Evolutionary conservation across 2,888 invertebrate genomes (phyloP).

Genomic region (Rosalia funebris): DNA sequence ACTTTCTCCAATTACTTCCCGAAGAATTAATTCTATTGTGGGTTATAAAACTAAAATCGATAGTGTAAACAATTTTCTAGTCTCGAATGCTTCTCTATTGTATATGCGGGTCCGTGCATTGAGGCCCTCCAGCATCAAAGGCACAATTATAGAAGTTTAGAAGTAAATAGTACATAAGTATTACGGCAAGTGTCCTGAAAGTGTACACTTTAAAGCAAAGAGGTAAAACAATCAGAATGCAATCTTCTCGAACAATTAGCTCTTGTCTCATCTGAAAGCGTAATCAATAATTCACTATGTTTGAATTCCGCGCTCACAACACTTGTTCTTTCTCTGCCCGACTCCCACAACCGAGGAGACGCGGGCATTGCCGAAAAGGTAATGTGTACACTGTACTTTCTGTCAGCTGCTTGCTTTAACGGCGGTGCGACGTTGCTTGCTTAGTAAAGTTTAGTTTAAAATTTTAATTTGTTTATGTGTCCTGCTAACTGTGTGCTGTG

Average conservation of each 20-base stretch:
- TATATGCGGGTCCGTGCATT: slow-evolving; percentile 22
- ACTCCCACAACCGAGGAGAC: slow-evolving; percentile 52
- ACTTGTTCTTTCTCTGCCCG: slow-evolving; percentile 51
- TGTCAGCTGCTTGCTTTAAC: slow-evolving; percentile 78
- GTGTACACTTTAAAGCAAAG: slow-evolving; percentile 36
- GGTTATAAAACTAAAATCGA: slow-evolving; percentile 11
- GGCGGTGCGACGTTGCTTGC: slow-evolving; percentile 70
- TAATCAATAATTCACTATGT: slow-evolving; percentile 61
- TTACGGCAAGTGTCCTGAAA: slow-evolving; percentile 32
- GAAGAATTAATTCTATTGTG: slow-evolving; percentile 14
- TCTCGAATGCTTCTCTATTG: slow-evolving; percentile 9
- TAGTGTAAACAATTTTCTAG: slow-evolving; percentile 13
- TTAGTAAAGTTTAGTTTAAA: slow-evolving; percentile 64
- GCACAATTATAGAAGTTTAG: slow-evolving; percentile 29
- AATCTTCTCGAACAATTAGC: slow-evolving; percentile 53
- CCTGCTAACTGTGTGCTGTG: slow-evolving; percentile 62
- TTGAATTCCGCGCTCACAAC: slow-evolving; percentile 58
- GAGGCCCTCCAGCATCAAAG: slow-evolving; percentile 29
- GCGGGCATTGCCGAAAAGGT: slow-evolving; percentile 52
- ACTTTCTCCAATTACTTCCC: too few species aligned
- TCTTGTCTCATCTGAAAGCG: slow-evolving; percentile 35
- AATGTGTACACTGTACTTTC: slow-evolving; percentile 58
- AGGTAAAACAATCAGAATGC: slow-evolving; percentile 48
- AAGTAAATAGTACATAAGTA: slow-evolving; percentile 33
- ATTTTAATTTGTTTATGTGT: slow-evolving; percentile 64